Evolutionary conservation across 2,888 invertebrate genomes (phyloP), one percentile per base, ranked within the genome.

Genomic region (Emmelina monodactyla): DNA sequence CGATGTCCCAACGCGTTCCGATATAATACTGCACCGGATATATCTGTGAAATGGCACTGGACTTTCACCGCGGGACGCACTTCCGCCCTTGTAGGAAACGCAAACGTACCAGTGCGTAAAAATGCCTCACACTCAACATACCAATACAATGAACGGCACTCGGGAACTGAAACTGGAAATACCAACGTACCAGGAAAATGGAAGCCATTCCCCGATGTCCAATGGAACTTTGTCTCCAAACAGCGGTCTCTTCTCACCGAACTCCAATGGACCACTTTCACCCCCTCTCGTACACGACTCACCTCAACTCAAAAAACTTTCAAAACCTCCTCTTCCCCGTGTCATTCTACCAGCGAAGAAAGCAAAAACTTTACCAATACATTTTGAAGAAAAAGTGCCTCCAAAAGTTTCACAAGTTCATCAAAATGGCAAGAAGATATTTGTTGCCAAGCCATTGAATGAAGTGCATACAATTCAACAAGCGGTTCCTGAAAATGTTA

Each of bases 1-100:
- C 58, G 57, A 68, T 68, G 66, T 64, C 58, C 62, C 69, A 65
- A 58, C 64, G 60, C 67, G 69, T 68, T 66, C 62, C 63, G 58
- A 53, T 57, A 51, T 67, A 64, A 65, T 64, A 73, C 66, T 63
- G 64, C 67, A 62, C 56, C 62, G 50, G 52, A 53, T 14, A 29
- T 14, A 29, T 14, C 62, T 47, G 63, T 69, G 73, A 76, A 68
- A 79, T 79, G 78, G 76, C 78, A 68, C 62, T 66, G 65, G 71
- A 67, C 70, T 71, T 62, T 69, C 67, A 62, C 57, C 59, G 60
- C 55, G 60, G 55, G 53, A 62, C 58, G 58, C 60, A 64, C 65
- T 73, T 75, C 73, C 76, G 73, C 56, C 50, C 45, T 35, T 64
- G 55, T 57, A 71, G 71, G 64, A 76, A 72, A 67, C 66, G 67